phyloP scores from a whole-genome alignment of 2,113 vertebrate genomes.

The Nannobrachium achirus region DNA sequence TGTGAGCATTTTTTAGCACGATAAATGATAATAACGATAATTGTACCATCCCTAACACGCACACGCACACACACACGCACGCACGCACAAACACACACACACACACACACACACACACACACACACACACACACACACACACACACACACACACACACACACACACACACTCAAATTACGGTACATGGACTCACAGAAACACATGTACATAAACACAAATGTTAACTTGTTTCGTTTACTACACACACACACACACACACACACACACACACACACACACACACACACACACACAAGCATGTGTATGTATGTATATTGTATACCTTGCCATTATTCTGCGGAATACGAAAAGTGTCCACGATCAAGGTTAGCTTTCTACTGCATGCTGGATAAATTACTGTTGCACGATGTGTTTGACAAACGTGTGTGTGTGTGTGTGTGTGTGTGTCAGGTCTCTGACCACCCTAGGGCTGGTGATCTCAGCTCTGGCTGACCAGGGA shows the following conservation, averaged over 20 bases:
- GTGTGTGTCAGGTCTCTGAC: slow-evolving; percentile 88
- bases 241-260: background rate
- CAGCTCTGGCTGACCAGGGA: slow-evolving; percentile 94
- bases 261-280: background rate
- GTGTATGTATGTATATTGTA: too few species aligned
- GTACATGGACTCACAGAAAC: background rate
- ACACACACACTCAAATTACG: background rate
- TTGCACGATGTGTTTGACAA: too few species aligned
- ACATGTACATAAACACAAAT: too few species aligned
- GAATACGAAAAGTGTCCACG: too few species aligned
- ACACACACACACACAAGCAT: too few species aligned
- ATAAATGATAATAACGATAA: too few species aligned
- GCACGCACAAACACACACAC: background rate
- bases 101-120: background rate
- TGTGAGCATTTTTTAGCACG: too few species aligned
- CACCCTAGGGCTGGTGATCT: slow-evolving; percentile 95
- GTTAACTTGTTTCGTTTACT: background rate
- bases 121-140: background rate
- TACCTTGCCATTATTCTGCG: too few species aligned
- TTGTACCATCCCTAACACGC: too few species aligned
- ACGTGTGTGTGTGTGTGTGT: background rate
- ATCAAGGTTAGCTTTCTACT: too few species aligned
- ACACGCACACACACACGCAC: background rate
- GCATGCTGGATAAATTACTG: too few species aligned
- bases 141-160: background rate